Percentiles rank a stretch among this genome's conserved stretches.
Conservation (phyloP, 2,113 vertebrate genomes). For the Macrotus californicus region DNA sequence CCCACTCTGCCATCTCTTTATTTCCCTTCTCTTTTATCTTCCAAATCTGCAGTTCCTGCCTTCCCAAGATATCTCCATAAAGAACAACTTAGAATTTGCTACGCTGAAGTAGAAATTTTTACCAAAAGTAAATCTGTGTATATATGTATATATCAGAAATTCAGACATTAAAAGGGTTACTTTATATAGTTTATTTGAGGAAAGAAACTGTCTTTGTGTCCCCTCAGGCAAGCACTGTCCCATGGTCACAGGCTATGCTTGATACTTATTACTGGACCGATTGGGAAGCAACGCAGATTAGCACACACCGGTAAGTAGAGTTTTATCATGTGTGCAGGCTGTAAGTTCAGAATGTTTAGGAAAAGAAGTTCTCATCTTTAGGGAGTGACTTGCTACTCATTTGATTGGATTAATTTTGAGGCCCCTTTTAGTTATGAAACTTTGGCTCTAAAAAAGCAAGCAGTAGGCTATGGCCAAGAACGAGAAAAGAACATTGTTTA, state of each 20-base stretch:
- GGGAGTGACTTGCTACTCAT: neutral
- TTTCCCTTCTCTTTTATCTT: constrained; percentile 27
- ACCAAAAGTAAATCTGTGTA: neutral
- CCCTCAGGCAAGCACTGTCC: neutral
- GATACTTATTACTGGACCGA: neutral
- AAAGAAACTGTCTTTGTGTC: neutral
- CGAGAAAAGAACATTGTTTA: neutral
- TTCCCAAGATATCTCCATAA: constrained; percentile 21
- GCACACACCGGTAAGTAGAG: neutral
- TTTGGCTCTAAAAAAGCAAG: neutral
- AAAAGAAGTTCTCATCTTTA: neutral
- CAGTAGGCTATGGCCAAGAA: neutral
- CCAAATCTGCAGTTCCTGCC: neutral
- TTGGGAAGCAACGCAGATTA: neutral
- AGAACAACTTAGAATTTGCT: neutral
- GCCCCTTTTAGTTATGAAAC: neutral
- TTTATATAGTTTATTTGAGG: neutral
- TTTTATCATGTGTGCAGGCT: neutral
- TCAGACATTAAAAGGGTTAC: neutral
- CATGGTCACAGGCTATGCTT: neutral
- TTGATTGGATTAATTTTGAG: constrained; percentile 26
- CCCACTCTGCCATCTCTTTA: neutral
- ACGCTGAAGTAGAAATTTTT: neutral
- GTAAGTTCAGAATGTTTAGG: neutral
- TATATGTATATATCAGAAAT: neutral